phyloP scores from a whole-genome alignment of 2,888 invertebrate genomes.

The Argyresthia albistria region DNA sequence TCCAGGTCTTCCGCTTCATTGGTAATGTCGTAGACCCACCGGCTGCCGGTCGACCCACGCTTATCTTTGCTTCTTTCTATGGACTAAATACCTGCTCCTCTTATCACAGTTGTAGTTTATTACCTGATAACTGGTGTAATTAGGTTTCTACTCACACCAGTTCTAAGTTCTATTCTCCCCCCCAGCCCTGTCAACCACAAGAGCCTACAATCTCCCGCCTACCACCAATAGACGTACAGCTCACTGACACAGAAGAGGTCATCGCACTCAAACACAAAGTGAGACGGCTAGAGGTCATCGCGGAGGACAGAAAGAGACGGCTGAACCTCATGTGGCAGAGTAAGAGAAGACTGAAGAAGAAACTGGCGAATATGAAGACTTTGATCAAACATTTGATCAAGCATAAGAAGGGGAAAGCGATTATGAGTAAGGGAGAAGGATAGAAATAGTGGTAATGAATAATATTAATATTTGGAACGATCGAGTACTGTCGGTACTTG shows the following conservation, averaged over 20 bases:
- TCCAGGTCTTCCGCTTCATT: no score
- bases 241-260: slow-evolving; percentile 39
- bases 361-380: slow-evolving; percentile 33
- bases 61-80: no score
- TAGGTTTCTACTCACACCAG: not conserved
- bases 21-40: no score
- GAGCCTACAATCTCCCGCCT: slow-evolving; percentile 34
- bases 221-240: slow-evolving; percentile 27
- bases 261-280: slow-evolving; percentile 42
- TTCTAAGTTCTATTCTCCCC: slow-evolving; percentile 8
- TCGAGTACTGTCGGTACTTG: no score
- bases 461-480: no score
- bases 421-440: slow-evolving; percentile 5
- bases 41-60: no score
- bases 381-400: slow-evolving; percentile 42
- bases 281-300: slow-evolving; percentile 36
- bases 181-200: slow-evolving; percentile 39
- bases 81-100: no score
- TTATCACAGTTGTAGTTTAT: no score
- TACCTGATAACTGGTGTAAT: not conserved
- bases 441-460: no score
- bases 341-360: slow-evolving; percentile 29
- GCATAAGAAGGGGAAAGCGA: slow-evolving; percentile 19
- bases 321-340: slow-evolving; percentile 41
- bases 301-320: slow-evolving; percentile 35